phyloP scores from a whole-genome alignment of 37 sponge, comb jelly and placozoan species.

The Petrosia ficiformis region DNA sequence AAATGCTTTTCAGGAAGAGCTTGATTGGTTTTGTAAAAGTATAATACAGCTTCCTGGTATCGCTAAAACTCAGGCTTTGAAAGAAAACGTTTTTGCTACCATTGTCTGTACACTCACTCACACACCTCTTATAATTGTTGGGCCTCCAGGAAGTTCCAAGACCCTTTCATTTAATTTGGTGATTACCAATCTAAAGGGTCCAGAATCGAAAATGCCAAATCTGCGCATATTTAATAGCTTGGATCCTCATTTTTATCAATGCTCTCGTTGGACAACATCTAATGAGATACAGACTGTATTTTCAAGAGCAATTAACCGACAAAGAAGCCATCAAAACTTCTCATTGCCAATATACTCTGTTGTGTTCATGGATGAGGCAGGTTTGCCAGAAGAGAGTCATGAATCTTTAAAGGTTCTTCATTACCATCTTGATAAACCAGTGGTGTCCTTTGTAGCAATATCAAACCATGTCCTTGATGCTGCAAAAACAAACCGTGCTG shows the following conservation, averaged over 20 bases:
- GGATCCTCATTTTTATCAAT: constrained; percentile 87
- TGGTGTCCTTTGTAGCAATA: constrained; percentile 92
- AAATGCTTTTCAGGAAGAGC: constrained; percentile 44
- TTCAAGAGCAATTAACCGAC: constrained; percentile 75
- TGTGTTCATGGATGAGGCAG: constrained; percentile 96
- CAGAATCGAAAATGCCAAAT: constrained; percentile 56
- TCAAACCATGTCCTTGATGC: constrained; percentile 92
- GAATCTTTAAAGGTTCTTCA: constrained; percentile 96
- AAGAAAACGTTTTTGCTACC: constrained; percentile 90
- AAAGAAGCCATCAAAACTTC: constrained; percentile 43
- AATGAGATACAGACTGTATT: constrained; percentile 89
- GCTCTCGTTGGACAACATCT: constrained; percentile 85
- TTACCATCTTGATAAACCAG: constrained; percentile 82
- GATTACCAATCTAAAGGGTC: constrained; percentile 82
- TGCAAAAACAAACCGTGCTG: constrained; percentile 91
- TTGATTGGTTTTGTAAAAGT: constrained; percentile 50
- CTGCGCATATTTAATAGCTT: constrained; percentile 65
- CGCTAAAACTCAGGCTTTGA: constrained; percentile 84
- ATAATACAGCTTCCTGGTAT: constrained; percentile 79
- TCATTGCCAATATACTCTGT: constrained; percentile 71
- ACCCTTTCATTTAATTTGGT: constrained; percentile 92
- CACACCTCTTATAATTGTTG: constrained; percentile 90
- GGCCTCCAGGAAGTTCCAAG: constrained; percentile 89
- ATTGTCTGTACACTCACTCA: constrained; percentile 75
- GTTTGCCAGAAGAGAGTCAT: constrained; percentile 87